Conservation (phyloP, 2,113 vertebrate species). For the Orycteropus afer region DNA sequence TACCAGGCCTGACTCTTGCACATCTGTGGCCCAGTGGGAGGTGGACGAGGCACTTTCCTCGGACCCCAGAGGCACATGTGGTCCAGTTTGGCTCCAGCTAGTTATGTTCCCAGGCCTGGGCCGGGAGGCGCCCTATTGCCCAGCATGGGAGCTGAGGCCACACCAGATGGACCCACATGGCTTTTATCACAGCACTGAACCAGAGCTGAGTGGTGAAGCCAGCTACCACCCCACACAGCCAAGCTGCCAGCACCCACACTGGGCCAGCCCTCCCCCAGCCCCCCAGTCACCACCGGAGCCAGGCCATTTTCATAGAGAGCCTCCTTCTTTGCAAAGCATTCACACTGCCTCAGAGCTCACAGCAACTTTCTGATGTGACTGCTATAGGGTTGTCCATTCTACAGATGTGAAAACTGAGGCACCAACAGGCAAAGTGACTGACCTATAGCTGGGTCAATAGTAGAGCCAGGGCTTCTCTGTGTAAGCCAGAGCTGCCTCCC, state of each 20-base stretch:
- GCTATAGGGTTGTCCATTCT: neutral
- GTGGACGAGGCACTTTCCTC: neutral
- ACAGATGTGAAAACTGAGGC: neutral
- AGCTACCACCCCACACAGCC: rapidly evolving
- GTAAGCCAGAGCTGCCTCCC: neutral
- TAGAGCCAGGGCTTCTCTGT: neutral
- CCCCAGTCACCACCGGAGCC: rapidly evolving
- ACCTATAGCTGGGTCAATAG: neutral
- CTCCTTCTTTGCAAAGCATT: neutral
- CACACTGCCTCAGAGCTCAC: neutral
- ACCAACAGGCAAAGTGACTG: neutral
- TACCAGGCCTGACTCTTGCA: slow-evolving; percentile 70
- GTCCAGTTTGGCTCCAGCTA: slow-evolving; percentile 68
- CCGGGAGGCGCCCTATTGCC: neutral
- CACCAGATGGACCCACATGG: neutral
- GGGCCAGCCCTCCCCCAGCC: neutral
- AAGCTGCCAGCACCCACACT: neutral
- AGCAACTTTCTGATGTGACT: neutral
- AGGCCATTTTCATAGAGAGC: neutral
- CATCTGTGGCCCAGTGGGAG: neutral
- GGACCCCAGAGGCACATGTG: slow-evolving; percentile 73
- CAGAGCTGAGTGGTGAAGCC: neutral
- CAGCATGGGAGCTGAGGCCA: neutral
- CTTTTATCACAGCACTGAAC: neutral
- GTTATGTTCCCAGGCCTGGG: slow-evolving; percentile 60